phyloP scores from a whole-genome alignment of 2,797 vertebrate species.

The Bradypus variegatus region DNA sequence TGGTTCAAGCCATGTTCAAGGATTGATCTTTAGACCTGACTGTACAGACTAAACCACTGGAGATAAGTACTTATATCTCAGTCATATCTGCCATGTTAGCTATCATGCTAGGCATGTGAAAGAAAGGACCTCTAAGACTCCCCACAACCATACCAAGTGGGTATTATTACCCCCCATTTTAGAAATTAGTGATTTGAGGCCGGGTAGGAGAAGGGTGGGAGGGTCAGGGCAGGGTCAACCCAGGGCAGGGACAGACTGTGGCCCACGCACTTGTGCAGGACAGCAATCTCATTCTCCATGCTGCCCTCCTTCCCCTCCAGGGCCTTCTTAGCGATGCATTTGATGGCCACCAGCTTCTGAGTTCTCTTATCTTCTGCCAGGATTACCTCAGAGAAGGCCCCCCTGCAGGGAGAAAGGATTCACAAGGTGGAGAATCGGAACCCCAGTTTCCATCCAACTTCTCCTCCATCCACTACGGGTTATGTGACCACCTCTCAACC shows the following conservation, averaged over 20 bases:
- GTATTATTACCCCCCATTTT: neutral
- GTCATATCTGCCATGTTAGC: neutral
- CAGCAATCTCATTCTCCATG: constrained; percentile 98
- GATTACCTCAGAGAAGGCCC: constrained; percentile 96
- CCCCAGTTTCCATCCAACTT: neutral
- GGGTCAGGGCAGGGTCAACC: neutral
- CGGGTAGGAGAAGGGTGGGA: neutral
- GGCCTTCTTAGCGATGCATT: constrained; percentile 96
- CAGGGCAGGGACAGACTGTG: neutral
- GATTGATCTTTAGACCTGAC: neutral
- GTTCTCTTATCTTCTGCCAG: constrained; percentile 94
- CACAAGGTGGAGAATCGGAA: neutral
- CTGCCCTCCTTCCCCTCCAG: constrained; percentile 94
- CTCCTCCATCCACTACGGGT: neutral
- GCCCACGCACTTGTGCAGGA: constrained; percentile 90
- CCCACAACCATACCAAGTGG: neutral
- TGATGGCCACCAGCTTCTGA: constrained; percentile 91
- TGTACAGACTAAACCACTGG: neutral
- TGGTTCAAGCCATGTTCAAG: neutral
- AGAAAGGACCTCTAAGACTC: neutral
- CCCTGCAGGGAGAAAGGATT: constrained; percentile 71
- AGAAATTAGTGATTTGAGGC: neutral
- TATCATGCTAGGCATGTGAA: neutral
- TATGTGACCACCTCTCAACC: neutral
- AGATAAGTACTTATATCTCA: neutral